Conservation (phyloP, 2,797 vertebrate genomes). For the Carcharodon carcharias region DNA sequence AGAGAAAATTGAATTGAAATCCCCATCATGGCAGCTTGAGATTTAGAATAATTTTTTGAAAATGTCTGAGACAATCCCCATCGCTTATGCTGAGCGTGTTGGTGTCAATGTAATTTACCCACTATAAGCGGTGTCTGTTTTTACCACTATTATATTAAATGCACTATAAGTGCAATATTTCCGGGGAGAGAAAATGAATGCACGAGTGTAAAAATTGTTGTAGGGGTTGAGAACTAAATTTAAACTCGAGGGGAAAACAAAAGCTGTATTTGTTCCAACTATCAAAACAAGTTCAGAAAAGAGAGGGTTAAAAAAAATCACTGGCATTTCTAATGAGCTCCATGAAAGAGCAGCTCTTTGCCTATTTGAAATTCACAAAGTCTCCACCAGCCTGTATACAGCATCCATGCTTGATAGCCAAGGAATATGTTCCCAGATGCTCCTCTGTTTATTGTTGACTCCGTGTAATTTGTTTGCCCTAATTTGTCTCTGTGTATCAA, state of each 20-base stretch:
- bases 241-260: neutral
- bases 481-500: slow-evolving; percentile 96
- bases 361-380: slow-evolving; percentile 35
- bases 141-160: neutral
- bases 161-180: neutral
- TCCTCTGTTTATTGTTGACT: slow-evolving; percentile 98
- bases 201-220: too few species aligned
- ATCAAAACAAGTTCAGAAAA: neutral
- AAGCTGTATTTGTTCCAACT: neutral
- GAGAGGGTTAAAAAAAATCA: slow-evolving; percentile 32
- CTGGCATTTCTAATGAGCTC: slow-evolving; percentile 29
- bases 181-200: neutral
- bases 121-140: neutral
- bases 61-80: neutral
- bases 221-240: neutral
- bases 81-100: neutral
- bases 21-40: neutral
- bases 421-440: slow-evolving; percentile 89
- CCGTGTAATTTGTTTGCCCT: slow-evolving; percentile 99
- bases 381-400: slow-evolving; percentile 35
- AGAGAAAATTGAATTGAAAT: neutral
- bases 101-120: neutral
- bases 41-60: neutral
- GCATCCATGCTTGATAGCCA: slow-evolving; percentile 35
- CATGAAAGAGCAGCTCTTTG: slow-evolving; percentile 34